Evolutionary conservation across 2,888 invertebrate genomes (phyloP), one percentile per base, ranked within the genome.

Genomic region (Drosophila mimica): DNA sequence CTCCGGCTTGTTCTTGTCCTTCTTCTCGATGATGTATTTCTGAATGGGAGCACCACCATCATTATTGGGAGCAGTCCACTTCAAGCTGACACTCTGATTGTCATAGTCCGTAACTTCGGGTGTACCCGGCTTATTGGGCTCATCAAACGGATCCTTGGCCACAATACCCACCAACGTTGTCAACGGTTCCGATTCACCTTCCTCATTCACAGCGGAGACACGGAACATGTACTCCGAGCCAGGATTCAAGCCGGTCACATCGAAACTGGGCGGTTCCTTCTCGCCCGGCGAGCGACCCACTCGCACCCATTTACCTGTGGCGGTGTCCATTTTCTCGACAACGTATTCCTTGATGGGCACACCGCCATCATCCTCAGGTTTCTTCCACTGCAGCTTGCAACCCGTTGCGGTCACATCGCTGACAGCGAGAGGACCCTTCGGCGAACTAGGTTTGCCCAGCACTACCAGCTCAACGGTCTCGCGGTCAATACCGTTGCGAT

Each of bases 141-240:
- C 98, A 92, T 98, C 99, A 93, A 97, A 99, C 72, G 99, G 99
- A 97, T 99, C 99, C 94, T 99, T 99, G 67, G 99, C 99, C 82
- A 99, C 95, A 81, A 99, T 98, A 6, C 98, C 95, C 88, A 97
- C 97, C 77, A 98, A 98, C 1, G 98, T 97, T 92, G 98, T 98
- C 63, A 99, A 94, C 67, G 98, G 98, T 92, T 99, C 99, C 0
- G 99, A 98, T 93, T 98, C 98, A 17, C 99, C 99, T 93, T 99
- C 99, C 92, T 98, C 98, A 94, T 99, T 99, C 61, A 99, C 98
- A 20, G 99, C 99, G 90, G 97, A 97, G 0, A 99, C 99, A 51
- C 99, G 95, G 95, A 99, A 99, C 94, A 99, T 98, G 94, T 99
- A 99, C 4, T 98, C 97, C 92, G 99, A 99, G 85, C 98, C 98